Evolutionary conservation across 1,140 invertebrate genomes (phyloP), one percentile per base, ranked within the genome.

Genomic region (Cephus cinctus): DNA sequence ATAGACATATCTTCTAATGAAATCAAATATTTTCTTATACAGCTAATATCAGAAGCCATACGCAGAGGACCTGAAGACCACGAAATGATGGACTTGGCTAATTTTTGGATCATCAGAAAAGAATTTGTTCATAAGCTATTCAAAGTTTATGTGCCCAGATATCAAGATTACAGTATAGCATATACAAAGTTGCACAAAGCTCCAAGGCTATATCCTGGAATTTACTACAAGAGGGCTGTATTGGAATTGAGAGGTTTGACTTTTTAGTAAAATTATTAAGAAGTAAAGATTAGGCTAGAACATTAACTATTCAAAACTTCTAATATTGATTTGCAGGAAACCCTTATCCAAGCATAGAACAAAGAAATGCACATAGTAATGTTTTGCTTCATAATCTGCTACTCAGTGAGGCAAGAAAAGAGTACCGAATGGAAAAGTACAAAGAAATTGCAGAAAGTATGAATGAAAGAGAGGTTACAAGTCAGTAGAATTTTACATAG

Each of bases 51-150:
- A 3, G 88, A 94, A 74, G 93, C 93, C 12, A 85, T 95, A 23
- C 80, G 86, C 8, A 77, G 94, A 84, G 94, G 94, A 8, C 90
- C 94, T 65, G 79, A 80, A 22, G 85, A 96, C 61, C 82, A 81
- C 65, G 80, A 83, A 44, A 96, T 90, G 5, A 96, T 97, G 92
- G 89, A 94, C 57, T 76, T 88, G 67, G 92, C 92, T 14, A 83
- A 91, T 67, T 96, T 83, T 73, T 97, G 92, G 90, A 71, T 97
- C 27, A 57, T 86, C 41, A 93, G 96, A 57, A 96, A 96, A 64
- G 87, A 94, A 70, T 72, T 94, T 9, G 78, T 96, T 4, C 92
- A 95, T 59, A 96, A 96, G 78, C 71, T 96, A 27, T 97, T 97
- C 60, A 95, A 96, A 82, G 92, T 96, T 12, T 69, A 96, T 12